phyloP scores from a whole-genome alignment of 2,888 invertebrate species.

The Coleophora deauratella region DNA sequence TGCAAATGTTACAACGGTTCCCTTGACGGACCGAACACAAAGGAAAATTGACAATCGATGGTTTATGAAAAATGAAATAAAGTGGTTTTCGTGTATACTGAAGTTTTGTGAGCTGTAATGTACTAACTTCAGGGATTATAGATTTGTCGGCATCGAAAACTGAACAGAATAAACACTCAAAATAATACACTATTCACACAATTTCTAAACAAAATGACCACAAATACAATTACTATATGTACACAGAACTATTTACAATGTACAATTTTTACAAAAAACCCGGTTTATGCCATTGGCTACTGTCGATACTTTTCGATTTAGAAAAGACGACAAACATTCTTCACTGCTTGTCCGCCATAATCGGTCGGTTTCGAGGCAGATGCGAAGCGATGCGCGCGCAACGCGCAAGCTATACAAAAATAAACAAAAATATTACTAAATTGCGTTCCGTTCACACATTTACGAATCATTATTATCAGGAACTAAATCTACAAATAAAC shows the following conservation, averaged over 20 bases:
- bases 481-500: no score
- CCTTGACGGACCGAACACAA: constrained; percentile 74
- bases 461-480: neutral
- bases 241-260: constrained; percentile 83
- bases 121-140: constrained; percentile 56
- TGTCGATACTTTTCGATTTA: constrained; percentile 77
- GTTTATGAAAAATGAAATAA: constrained; percentile 16
- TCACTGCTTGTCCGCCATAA: constrained; percentile 72
- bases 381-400: constrained; percentile 67
- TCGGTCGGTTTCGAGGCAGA: constrained; percentile 53
- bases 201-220: constrained; percentile 74
- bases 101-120: constrained; percentile 29
- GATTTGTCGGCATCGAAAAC: constrained; percentile 77
- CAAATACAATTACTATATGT: constrained; percentile 83
- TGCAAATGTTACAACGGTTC: constrained; percentile 68
- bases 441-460: no score
- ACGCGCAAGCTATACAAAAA: constrained; percentile 62
- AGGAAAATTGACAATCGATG: constrained; percentile 52
- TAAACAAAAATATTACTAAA: constrained; percentile 51
- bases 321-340: constrained; percentile 70
- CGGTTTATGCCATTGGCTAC: constrained; percentile 79
- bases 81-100: no score
- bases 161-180: constrained; percentile 75
- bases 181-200: constrained; percentile 77
- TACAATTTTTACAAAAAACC: constrained; percentile 77